phyloP scores from a whole-genome alignment of 2,797 vertebrate genomes.

The Lithobates pipiens region DNA sequence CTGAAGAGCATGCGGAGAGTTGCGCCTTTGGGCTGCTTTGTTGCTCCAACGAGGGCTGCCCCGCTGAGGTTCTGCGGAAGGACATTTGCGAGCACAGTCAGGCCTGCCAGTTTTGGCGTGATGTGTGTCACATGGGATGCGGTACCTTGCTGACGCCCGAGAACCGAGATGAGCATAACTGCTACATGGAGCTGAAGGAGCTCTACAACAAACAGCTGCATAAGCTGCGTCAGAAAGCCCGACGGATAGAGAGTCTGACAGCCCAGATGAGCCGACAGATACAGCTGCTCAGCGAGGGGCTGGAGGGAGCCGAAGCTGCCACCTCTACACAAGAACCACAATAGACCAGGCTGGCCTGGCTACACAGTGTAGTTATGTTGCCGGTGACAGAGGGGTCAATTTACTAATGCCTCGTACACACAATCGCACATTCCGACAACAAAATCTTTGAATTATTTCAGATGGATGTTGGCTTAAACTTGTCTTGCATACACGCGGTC shows the following conservation, averaged over 20 bases:
- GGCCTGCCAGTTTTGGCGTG: slow-evolving; percentile 76
- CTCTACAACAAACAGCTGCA: slow-evolving; percentile 73
- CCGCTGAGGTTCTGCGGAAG: slow-evolving; percentile 74
- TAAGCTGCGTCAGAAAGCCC: slow-evolving; percentile 70
- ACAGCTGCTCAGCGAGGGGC: slow-evolving; percentile 77
- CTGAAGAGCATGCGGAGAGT: slow-evolving; percentile 77
- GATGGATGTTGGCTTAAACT: too few relatives aligned
- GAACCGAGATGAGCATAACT: slow-evolving; percentile 78
- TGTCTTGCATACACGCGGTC: too few relatives aligned
- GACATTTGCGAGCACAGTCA: slow-evolving; percentile 77
- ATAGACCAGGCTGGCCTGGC: background rate
- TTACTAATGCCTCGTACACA: too few relatives aligned
- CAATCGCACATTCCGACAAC: too few relatives aligned
- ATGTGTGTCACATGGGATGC: slow-evolving; percentile 81
- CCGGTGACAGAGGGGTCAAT: too few relatives aligned
- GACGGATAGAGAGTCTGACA: slow-evolving; percentile 50
- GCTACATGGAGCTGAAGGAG: slow-evolving; percentile 78
- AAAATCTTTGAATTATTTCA: too few relatives aligned
- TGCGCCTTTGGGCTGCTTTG: slow-evolving; percentile 77
- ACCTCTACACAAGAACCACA: background rate
- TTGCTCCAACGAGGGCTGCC: slow-evolving; percentile 83
- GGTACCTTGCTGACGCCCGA: slow-evolving; percentile 75
- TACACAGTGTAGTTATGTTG: too few relatives aligned
- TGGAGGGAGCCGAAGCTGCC: slow-evolving; percentile 73
- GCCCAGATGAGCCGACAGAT: slow-evolving; percentile 79